Base-by-base conservation (phyloP, 2,797 vertebrate species). In the Hapalemur alaotrensis region DNA sequence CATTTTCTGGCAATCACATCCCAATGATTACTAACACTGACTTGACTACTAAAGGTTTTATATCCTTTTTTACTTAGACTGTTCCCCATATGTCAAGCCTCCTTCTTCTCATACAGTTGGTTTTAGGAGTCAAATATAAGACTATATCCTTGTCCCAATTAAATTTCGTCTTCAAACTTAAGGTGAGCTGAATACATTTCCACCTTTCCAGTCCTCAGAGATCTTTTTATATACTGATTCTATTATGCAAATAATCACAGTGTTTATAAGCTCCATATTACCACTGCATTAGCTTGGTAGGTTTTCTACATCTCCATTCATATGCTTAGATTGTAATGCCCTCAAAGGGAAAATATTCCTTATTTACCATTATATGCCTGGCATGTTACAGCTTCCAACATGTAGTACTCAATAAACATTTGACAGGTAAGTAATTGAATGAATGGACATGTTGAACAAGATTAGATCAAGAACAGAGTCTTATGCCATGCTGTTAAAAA, bases 141-240 rank as follows among this genome's bases (percentile, higher is more conserved):
- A 38, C 61, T 78, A 41, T 17, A 78, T 73, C 20, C 22, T 85
- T 65, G 72, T n/a, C 18, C 35, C 46, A 92, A 52, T 86, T 86
- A 89, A 76, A 93, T 70, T 85, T 50, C 67, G 85, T 17, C 52
- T 89, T 89, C n/a, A 57, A 95, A 85, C 87, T 80, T 70, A 87
- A 84, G 46, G 70, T 75, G 46, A 84, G 12, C 8, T 84, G 22
- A 61, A 81, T 35, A 50, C 4, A 79, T 91, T 38, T 85, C 52
- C 13, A 79, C 63, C 14, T 88, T 95, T 84, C 35, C 10, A 85
- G 54, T 78, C 17, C 73, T 32, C 14, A 12, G 43, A 90, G 10
- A 83, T 35, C 38, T 43, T 80, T 46, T 86, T 81, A 95, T 5
- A 76, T 12, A 75, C 25, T n/a, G 25, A 85, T 20, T 82, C 17